phyloP scores from a whole-genome alignment of 2,888 invertebrate species.

The Linnaemya vulpina region DNA sequence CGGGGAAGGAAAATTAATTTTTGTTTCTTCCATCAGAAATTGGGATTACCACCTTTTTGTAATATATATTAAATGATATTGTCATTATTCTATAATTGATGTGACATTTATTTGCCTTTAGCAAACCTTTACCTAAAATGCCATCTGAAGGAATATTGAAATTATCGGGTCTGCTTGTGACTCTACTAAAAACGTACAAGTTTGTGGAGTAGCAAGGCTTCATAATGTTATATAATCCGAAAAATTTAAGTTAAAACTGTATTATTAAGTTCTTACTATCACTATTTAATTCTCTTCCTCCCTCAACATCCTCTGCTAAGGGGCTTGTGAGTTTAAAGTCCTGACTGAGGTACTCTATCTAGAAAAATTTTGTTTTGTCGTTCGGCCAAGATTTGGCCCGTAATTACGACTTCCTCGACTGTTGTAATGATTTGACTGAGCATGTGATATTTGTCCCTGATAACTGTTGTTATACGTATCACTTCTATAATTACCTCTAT shows the following conservation, averaged over 20 bases:
- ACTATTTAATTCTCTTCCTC: not conserved
- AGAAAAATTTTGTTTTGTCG: not conserved
- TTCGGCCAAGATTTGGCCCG: not conserved
- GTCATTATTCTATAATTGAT: conserved; percentile 4
- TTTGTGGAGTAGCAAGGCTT: too few species aligned
- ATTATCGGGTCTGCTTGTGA: conserved; percentile 3
- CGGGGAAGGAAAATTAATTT: not conserved
- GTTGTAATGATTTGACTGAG: not conserved
- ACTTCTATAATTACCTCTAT: not conserved
- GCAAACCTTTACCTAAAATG: not conserved
- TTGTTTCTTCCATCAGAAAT: conserved; percentile 24
- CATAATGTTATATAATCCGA: not conserved
- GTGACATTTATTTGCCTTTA: not conserved
- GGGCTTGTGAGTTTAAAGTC: not conserved
- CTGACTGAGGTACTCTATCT: not conserved
- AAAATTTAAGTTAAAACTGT: not conserved
- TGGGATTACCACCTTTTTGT: conserved; percentile 28
- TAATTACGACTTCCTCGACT: not conserved
- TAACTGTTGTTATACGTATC: not conserved
- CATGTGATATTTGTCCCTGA: too few species aligned
- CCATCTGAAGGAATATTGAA: not conserved
- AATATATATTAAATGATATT: conserved; percentile 10
- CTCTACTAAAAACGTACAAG: not conserved
- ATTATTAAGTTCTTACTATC: not conserved
- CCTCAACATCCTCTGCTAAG: not conserved